Evolutionary conservation across 2,797 vertebrate genomes (phyloP), one percentile per base, ranked within the genome.

Genomic region (Peromyscus aztecus): DNA sequence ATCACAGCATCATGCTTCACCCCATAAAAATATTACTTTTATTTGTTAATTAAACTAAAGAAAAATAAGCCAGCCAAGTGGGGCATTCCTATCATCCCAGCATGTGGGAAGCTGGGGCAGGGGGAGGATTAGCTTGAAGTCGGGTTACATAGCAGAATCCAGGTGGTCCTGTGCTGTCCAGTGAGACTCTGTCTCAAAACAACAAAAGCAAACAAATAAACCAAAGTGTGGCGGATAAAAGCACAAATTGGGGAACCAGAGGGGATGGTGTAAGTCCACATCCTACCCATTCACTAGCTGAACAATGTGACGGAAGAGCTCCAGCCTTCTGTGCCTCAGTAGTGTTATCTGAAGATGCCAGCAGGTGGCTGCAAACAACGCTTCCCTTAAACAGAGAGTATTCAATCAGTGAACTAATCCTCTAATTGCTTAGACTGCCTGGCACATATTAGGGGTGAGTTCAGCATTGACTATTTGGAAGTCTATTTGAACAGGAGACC

Each of bases 1-100:
- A 34, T 23, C 0, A 19, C 17, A 4, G 52, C 43, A 40, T 6
- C 27, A 13, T 21, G 2, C 6, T 34, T 37, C 63, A 14, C 17
- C 13, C 9, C 27, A 71, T 63, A 89, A 55, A 37, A 40, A 37
- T 24, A 46, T 3, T 11, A 52, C 75, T 61, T 94, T 69, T 46
- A 16, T 21, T 65, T 82, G 10, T 46, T 17, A 88, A 34, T 65
- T 61, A 57, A 63, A 84, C 37, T 19, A 46, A 76, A 76, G 49
- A 5, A 46, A 55, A 76, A 40, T 7, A 88, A 88, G 49, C 4
- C 31, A 24, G 49, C 13, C 67, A 73, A 14, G 49, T 7, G 24
- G 49, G 27, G 4, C 14, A 73, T 40, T 27, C 16, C 49, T 73
- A 4, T 57, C 27, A 40, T 40, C 85, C 34, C 14, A 57, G n/a